Base-by-base conservation (phyloP, 2,113 vertebrate genomes). In the Brachyistius frenatus region DNA sequence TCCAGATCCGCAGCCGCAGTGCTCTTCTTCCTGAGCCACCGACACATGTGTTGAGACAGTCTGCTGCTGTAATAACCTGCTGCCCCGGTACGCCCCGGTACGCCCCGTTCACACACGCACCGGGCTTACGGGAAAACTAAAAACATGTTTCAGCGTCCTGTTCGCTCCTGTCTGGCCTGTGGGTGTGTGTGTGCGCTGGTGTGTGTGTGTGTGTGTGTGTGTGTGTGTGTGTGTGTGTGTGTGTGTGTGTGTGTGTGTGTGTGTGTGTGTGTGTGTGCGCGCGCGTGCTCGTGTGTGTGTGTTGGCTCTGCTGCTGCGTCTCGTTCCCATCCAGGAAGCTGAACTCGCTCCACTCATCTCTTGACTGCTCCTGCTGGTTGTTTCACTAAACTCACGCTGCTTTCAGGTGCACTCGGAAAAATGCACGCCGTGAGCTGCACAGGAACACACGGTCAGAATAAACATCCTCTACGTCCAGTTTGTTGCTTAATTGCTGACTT, bases 1-100 rank as follows among this genome's bases (percentile, higher is more conserved):
- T 81, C 76, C 75, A 72, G 74, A 83, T 85, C 83, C 81, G 68
- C 76, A 80, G 81, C 89, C 88, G 93, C 92, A 90, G 89, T 88
- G 90, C 78, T 87, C 79, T 66, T 54, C 0, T 31, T 1, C 7
- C 62, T 46, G 61, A 52, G 70, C n/a, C 70, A 66, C 73, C 55
- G 50, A 54, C 82, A 78, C 90, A 87, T 90, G 81, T 85, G 86
- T 84, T 78, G 78, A 78, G 15, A 47, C 44, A 64, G 71, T 74
- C 71, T 32, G 69, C 57, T 75, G 79, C 14, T 36, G 33, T 1
- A 64, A 66, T 15, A 63, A 73, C 47, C 63, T 32, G 58, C 77
- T 69, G 79, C 68, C 77, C 60, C 50, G 36, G 5, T 16, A 52
- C 36, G 16, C 46, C 14, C 33, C 6, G 36, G 7, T 14, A 4